Evolutionary conservation across 2,888 invertebrate species (phyloP), one percentile per base, ranked within the genome.

Genomic region (Dioctria linearis): DNA sequence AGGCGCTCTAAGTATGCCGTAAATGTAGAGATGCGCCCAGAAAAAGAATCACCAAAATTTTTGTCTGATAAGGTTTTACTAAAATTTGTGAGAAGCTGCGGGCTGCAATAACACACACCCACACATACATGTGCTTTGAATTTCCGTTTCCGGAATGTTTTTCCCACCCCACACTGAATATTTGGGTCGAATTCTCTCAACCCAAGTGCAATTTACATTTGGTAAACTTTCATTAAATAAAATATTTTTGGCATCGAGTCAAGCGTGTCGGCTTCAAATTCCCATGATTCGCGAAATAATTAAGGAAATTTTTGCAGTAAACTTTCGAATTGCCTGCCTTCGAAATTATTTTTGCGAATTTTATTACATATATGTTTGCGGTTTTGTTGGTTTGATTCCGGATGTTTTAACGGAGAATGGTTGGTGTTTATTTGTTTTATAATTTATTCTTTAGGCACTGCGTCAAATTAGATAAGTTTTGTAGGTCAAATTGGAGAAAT

Each of bases 271-370:
- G 11, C 67, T 46, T 67, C 25, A 46, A 46, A 67, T 46, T 67
- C 25, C 46, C 67, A 67, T n/a, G 67, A 11, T 46, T 25, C 67
- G n/a, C 67, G 3, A 25, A 42, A 67, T 67, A 67, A 67, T 67
- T 67, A 67, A 67, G 67, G 67, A 43, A 67, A 67, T 67, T 67
- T 67, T 67, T 67, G 67, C 43, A 43, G 67, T 67, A 67, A 67
- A 43, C 13, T 67, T 67, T 67, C 25, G 43, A 67, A 67, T 67
- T 67, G 67, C 43, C 43, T 67, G 67, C 43, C 67, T 67, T 67
- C 43, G 40, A 67, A 67, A 67, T 67, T 67, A 67, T 43, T 67
- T 67, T 67, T 67, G 57, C 43, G 42, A 25, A 46, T 46, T 67
- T 67, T 46, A 67, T 67, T 67, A 46, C 67, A 46, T 25, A 25